phyloP scores from a whole-genome alignment of 2,113 vertebrate species.

The Amazona guildingii region DNA sequence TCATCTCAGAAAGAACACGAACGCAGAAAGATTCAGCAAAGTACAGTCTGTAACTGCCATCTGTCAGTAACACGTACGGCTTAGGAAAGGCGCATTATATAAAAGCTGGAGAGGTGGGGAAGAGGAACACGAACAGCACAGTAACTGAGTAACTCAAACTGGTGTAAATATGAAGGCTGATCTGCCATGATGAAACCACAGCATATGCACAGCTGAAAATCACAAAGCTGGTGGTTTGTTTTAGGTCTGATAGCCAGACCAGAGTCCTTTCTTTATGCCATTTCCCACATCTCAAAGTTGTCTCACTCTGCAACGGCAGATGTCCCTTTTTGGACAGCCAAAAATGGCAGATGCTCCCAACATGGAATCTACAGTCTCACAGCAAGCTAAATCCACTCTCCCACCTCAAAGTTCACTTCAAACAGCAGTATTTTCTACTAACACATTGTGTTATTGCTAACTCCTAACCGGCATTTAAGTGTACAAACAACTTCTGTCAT shows the following conservation, averaged over 20 bases:
- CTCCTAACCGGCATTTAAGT: not conserved
- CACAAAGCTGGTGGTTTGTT: not conserved
- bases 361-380: not conserved
- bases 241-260: not conserved
- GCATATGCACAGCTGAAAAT: not conserved
- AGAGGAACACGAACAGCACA: not conserved
- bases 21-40: conserved; percentile 18
- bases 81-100: conserved; percentile 11
- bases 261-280: not conserved
- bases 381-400: not conserved
- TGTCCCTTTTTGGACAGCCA: not conserved
- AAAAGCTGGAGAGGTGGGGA: conserved; percentile 40
- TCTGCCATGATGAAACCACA: not conserved
- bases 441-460: not conserved
- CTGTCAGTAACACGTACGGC: conserved; percentile 43
- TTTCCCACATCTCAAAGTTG: not conserved
- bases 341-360: not conserved
- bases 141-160: not conserved
- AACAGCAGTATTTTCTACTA: not conserved
- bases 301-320: not conserved
- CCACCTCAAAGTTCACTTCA: not conserved
- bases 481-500: not conserved
- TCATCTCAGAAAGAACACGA: conserved; percentile 22
- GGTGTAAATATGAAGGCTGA: conserved; percentile 7
- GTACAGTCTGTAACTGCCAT: conserved; percentile 61